Conservation (phyloP, 2,113 vertebrate genomes). For the Prietella phreatophila region DNA sequence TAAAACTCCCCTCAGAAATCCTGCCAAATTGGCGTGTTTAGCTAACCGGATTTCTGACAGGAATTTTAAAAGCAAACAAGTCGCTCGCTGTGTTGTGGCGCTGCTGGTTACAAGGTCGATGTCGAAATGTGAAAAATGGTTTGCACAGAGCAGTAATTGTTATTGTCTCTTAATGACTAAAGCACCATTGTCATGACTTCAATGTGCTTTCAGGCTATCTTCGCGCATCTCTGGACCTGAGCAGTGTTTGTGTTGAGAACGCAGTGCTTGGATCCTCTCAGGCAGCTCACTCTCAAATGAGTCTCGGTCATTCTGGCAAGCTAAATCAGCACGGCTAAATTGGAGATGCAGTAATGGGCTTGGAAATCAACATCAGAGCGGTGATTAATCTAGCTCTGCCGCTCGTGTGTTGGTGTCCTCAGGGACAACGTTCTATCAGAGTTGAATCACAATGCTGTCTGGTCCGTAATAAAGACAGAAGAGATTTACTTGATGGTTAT, state of each 20-base stretch:
- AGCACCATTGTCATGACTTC: too few relatives aligned
- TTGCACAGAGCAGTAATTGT: not conserved
- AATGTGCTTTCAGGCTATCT: not conserved
- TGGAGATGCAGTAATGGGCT: conserved; percentile 47
- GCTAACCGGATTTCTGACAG: not conserved
- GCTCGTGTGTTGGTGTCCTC: conserved; percentile 22
- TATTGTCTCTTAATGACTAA: not conserved
- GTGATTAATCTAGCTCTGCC: conserved; percentile 26
- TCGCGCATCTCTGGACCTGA: not conserved
- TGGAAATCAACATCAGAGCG: conserved; percentile 41
- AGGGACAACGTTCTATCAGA: conserved; percentile 27
- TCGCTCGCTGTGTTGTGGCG: not conserved
- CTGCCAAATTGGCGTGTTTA: too few relatives aligned
- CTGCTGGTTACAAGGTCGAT: not conserved
- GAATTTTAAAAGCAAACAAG: not conserved
- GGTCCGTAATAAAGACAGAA: conserved; percentile 33
- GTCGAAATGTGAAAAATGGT: not conserved
- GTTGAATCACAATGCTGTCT: conserved; percentile 38
- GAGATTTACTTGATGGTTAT: conserved; percentile 27
- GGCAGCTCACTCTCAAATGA: not conserved
- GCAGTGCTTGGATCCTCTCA: not conserved
- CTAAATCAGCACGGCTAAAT: conserved; percentile 50
- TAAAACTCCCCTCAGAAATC: too few relatives aligned
- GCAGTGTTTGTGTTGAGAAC: not conserved
- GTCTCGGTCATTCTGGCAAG: conserved; percentile 47